A percentile compares a stretch with the other conserved stretches of the same genome.
Conservation (phyloP, 2,888 invertebrate genomes). For the Tachina fera region DNA sequence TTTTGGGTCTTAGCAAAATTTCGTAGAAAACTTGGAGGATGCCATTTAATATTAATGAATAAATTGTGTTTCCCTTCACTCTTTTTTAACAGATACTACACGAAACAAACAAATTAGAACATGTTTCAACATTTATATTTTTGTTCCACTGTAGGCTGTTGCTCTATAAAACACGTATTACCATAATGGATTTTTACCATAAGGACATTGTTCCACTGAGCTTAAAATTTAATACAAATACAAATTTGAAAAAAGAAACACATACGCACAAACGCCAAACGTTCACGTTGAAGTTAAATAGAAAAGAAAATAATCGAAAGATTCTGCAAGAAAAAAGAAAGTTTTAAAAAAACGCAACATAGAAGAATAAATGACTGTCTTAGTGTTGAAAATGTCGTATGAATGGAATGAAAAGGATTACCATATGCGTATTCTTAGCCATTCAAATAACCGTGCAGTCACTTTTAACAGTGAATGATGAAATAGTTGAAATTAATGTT, state of each 20-base stretch:
- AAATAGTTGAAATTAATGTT: neutral
- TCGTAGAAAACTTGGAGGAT: too few species aligned
- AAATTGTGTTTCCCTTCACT: too few species aligned
- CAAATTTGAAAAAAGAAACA: slow-evolving; percentile 14
- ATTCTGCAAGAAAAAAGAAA: slow-evolving; percentile 15
- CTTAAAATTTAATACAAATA: slow-evolving; percentile 53
- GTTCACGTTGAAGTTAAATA: neutral
- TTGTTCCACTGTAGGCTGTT: slow-evolving; percentile 36
- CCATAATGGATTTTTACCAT: slow-evolving; percentile 65
- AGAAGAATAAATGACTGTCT: slow-evolving; percentile 47
- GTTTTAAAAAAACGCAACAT: neutral
- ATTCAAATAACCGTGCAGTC: slow-evolving; percentile 43
- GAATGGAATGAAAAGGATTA: slow-evolving; percentile 63
- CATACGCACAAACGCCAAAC: neutral
- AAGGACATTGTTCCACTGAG: slow-evolving; percentile 61
- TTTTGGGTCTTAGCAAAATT: too few species aligned
- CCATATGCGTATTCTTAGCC: slow-evolving; percentile 58
- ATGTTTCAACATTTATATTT: too few species aligned
- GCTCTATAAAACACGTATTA: slow-evolving; percentile 59
- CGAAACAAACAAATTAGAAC: too few species aligned
- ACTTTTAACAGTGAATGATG: neutral
- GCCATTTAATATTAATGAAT: too few species aligned
- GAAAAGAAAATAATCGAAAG: slow-evolving; percentile 30
- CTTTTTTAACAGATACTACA: too few species aligned
- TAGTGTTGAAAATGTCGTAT: slow-evolving; percentile 48